These are phyloP conservation scores for Dasyornis broadbenti DNA, from an alignment of 2,113 vertebrate genomes.

Conservation along the genomic window DNA sequence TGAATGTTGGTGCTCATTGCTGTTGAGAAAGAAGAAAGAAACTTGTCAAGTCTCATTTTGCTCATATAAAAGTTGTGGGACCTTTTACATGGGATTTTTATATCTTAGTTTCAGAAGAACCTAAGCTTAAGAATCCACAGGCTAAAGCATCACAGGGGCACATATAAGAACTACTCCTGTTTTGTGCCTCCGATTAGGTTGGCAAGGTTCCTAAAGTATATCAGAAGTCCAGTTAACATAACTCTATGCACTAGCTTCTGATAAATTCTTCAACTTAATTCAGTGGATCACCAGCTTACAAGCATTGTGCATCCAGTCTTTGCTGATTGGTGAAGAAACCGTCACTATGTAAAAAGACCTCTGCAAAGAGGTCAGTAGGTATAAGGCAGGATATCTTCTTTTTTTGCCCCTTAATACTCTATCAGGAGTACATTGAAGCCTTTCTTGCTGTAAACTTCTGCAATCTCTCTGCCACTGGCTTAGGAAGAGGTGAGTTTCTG, in stretches of 20 bases:
- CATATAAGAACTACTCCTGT: background rate
- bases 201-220: background rate
- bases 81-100: background rate
- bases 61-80: background rate
- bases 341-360: background rate
- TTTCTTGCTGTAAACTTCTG: background rate
- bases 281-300: background rate
- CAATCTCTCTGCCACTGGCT: background rate
- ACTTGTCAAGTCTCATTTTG: background rate
- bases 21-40: background rate
- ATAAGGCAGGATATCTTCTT: background rate
- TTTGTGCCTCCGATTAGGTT: background rate
- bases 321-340: background rate
- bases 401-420: background rate
- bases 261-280: background rate
- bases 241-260: background rate
- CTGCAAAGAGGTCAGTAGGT: background rate
- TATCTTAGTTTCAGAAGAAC: background rate
- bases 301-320: background rate
- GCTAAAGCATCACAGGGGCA: background rate
- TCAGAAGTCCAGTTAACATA: background rate
- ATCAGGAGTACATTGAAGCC: background rate
- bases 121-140: background rate
- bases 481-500: background rate
- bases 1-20: slow-evolving; percentile 9